These are phyloP conservation scores for Agrenia bidenticulata DNA, from an alignment of 2,888 invertebrate genomes.

Conservation along the genomic window DNA sequence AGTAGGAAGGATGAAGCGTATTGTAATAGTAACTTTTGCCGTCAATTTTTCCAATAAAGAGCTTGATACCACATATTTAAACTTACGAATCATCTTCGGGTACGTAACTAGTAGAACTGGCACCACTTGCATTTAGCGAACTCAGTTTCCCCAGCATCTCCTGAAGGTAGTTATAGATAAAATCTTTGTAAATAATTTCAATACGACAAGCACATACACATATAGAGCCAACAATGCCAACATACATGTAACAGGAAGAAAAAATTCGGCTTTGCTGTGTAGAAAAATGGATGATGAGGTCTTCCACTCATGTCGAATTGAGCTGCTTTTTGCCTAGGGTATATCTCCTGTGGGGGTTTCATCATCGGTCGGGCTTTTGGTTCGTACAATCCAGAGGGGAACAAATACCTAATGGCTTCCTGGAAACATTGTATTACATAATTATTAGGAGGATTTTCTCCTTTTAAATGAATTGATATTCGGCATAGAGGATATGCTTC, in stretches of 20 bases:
- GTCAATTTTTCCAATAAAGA: not conserved
- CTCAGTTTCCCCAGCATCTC: constrained; percentile 70
- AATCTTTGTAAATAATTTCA: no score
- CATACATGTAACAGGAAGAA: constrained; percentile 76
- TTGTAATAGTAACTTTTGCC: not conserved
- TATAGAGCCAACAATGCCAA: no score
- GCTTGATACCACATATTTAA: not conserved
- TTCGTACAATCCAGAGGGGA: constrained; percentile 90
- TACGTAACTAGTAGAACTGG: constrained; percentile 2
- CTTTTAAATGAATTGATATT: no score
- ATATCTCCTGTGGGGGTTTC: constrained; percentile 85
- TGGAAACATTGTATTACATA: no score
- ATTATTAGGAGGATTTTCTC: no score
- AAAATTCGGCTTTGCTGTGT: constrained; percentile 84
- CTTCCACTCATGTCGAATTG: constrained; percentile 88
- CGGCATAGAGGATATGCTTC: no score
- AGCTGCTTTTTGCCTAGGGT: constrained; percentile 78
- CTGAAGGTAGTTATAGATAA: constrained; percentile 57
- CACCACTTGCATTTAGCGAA: constrained; percentile 10
- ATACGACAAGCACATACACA: not conserved
- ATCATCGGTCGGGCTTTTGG: constrained; percentile 82
- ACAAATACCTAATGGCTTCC: constrained; percentile 88
- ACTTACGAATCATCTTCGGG: constrained; percentile 19
- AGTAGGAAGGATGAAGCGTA: no score
- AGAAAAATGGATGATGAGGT: constrained; percentile 88